These are phyloP conservation scores for Deroptyus accipitrinus DNA, from an alignment of 2,113 vertebrate species.

Conservation along the genomic window DNA sequence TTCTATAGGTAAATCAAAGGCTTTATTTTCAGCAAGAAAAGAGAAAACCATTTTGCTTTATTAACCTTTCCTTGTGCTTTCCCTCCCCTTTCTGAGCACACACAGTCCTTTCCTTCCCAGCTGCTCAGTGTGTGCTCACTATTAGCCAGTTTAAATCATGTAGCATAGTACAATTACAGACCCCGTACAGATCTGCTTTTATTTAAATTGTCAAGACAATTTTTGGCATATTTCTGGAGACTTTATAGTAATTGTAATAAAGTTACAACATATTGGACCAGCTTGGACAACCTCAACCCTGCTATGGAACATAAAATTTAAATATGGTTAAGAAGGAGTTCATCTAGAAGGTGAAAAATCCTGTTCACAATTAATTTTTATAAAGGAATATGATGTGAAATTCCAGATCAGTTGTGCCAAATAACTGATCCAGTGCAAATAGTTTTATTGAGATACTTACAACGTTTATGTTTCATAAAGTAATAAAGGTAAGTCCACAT, in stretches of 20 bases:
- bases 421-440: not conserved
- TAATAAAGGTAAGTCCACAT: not conserved
- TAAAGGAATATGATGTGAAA: not conserved
- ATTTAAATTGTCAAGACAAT: conserved; percentile 55
- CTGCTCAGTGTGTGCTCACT: conserved; percentile 41
- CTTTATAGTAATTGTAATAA: conserved; percentile 4
- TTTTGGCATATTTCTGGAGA: conserved; percentile 16
- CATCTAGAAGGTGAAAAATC: not conserved
- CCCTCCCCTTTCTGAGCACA: not conserved
- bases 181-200: conserved; percentile 48
- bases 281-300: not conserved
- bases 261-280: not conserved
- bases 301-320: not conserved
- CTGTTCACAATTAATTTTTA: not conserved
- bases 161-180: conserved; percentile 28
- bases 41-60: not conserved
- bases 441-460: not conserved
- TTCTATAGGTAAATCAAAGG: not conserved
- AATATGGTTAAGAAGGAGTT: not conserved
- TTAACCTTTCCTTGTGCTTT: conserved; percentile 20
- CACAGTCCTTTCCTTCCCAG: not conserved
- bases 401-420: not conserved
- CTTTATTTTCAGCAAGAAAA: not conserved
- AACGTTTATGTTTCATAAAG: not conserved
- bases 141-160: conserved; percentile 19